Evolutionary conservation across 2,113 vertebrate species (phyloP).

Genomic region (Ceuthmochares aereus): DNA sequence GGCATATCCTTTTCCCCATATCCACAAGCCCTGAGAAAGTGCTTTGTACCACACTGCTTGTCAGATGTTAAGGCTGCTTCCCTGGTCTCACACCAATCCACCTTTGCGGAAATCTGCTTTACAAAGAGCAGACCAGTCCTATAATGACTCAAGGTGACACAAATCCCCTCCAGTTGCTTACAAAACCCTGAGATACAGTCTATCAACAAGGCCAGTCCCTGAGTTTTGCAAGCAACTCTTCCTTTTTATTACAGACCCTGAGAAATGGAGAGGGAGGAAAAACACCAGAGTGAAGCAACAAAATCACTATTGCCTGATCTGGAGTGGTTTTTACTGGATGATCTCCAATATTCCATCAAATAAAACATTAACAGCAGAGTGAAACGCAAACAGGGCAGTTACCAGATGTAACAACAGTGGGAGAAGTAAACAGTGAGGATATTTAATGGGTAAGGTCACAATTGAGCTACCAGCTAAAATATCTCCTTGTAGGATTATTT

Average conservation of each 20-base stretch:
- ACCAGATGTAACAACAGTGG: not conserved
- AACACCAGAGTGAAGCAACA: not conserved
- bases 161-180: slow-evolving; percentile 14
- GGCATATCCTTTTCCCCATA: not conserved
- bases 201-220: not conserved
- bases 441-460: not conserved
- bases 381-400: not conserved
- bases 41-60: not conserved
- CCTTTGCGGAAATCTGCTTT: not conserved
- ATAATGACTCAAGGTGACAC: not conserved
- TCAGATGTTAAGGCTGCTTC: not conserved
- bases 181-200: not conserved
- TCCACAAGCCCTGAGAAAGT: not conserved
- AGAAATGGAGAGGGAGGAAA: not conserved
- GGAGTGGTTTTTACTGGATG: not conserved
- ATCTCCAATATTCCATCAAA: slow-evolving; percentile 15
- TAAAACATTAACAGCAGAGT: not conserved
- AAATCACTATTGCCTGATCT: not conserved
- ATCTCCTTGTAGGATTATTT: not conserved
- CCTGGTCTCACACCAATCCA: not conserved
- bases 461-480: not conserved
- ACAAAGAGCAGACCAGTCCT: not conserved
- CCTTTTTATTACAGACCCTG: not conserved
- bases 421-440: not conserved
- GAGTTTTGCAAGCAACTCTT: not conserved